phyloP scores from a whole-genome alignment of 2,797 vertebrate species.

The Gymnopithys bicolor region DNA sequence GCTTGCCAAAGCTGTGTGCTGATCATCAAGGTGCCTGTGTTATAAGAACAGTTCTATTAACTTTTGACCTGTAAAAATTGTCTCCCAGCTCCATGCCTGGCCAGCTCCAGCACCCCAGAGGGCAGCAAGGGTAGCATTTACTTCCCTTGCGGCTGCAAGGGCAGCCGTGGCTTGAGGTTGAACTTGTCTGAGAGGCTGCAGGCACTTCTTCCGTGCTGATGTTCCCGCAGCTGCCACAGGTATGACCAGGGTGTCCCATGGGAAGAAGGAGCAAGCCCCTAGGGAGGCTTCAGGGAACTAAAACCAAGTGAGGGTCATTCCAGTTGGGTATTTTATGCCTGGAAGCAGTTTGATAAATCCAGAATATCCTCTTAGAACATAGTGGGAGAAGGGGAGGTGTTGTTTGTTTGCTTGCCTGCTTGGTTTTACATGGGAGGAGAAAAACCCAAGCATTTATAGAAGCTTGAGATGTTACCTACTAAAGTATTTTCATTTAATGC shows the following conservation, averaged over 20 bases:
- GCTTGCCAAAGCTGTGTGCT: not conserved
- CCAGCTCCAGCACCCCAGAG: not conserved
- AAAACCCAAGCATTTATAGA: not conserved
- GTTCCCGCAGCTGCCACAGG: not conserved
- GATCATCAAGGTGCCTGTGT: not conserved
- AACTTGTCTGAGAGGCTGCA: not conserved
- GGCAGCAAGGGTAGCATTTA: not conserved
- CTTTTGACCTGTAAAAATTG: not conserved
- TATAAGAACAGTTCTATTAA: not conserved
- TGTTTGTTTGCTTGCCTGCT: not conserved
- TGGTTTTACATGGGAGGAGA: not conserved
- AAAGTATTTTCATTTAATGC: not conserved
- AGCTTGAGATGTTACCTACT: not conserved
- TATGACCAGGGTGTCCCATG: rapidly evolving
- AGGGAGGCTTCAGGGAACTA: not conserved
- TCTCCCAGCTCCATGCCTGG: not conserved
- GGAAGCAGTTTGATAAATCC: not conserved
- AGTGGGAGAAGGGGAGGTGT: rapidly evolving
- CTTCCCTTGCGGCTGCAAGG: not conserved
- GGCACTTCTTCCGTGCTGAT: not conserved
- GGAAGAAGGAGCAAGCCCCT: not conserved
- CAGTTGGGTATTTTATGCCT: not conserved
- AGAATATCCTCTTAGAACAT: not conserved
- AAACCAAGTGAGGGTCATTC: not conserved
- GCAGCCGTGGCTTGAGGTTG: not conserved